Percentiles rank a stretch among this genome's conserved stretches.
Conservation (phyloP, 2,888 invertebrate species). For the Flabesymbios commensalis region DNA sequence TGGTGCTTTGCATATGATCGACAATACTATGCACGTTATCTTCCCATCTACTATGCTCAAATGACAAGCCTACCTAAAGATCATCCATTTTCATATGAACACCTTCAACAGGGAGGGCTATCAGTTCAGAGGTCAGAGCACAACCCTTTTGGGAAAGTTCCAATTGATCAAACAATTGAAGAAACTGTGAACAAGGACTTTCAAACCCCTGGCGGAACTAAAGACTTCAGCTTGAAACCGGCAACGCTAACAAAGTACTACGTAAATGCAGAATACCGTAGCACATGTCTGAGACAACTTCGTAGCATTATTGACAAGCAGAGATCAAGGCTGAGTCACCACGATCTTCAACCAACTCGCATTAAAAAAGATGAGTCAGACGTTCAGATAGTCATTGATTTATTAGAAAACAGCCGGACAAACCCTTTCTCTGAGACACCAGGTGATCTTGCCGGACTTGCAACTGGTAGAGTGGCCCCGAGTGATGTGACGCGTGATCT, state of each 20-base stretch:
- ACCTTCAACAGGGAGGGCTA: conserved; percentile 20
- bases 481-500: too few relatives aligned
- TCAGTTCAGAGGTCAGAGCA: conserved; percentile 15
- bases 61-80: conserved; percentile 20
- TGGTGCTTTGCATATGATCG: conserved; percentile 38
- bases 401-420: conserved; percentile 9
- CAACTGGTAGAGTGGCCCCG: too few relatives aligned
- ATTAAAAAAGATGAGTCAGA: conserved; percentile 22
- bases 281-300: background rate
- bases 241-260: background rate
- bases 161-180: conserved; percentile 18
- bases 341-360: conserved; percentile 16
- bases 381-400: conserved; percentile 3
- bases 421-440: conserved; percentile 26
- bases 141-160: conserved; percentile 16
- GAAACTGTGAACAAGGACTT: conserved; percentile 25
- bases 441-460: too few relatives aligned
- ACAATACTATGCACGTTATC: conserved; percentile 32
- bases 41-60: conserved; percentile 21
- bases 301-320: background rate
- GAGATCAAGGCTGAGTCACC: conserved; percentile 1
- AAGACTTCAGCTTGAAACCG: conserved; percentile 4
- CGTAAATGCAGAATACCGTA: background rate
- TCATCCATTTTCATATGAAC: conserved; percentile 22
- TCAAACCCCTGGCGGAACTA: conserved; percentile 23